A percentile compares a stretch with the other conserved stretches of the same genome.
These are phyloP conservation scores for Lycia hirtaria DNA, from an alignment of 2,888 invertebrate species.

Conservation along the genomic window DNA sequence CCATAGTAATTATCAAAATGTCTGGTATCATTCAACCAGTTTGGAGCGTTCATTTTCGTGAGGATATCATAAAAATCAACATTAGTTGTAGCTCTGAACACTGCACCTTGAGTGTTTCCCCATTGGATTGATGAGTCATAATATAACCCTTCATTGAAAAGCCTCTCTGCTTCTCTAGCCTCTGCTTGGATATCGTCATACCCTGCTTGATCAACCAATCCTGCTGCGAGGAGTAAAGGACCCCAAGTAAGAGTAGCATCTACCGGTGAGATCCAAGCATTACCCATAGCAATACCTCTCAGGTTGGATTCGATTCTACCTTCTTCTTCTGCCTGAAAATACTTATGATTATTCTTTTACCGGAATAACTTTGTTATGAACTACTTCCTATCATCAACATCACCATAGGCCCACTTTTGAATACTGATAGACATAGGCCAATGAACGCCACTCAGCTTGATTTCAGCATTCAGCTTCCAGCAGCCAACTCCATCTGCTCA, in stretches of 20 bases:
- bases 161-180: slow-evolving; percentile 84
- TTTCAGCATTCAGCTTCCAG: too few relatives aligned
- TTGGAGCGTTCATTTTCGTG: slow-evolving; percentile 67
- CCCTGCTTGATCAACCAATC: slow-evolving; percentile 89
- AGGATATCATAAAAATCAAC: slow-evolving; percentile 95
- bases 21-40: slow-evolving; percentile 49
- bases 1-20: slow-evolving; percentile 39
- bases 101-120: slow-evolving; percentile 87
- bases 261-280: slow-evolving; percentile 95
- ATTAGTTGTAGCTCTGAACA: slow-evolving; percentile 85
- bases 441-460: too few relatives aligned
- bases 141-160: slow-evolving; percentile 86
- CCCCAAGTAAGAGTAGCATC: slow-evolving; percentile 95
- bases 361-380: too few relatives aligned
- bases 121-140: slow-evolving; percentile 87
- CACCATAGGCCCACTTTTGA: too few relatives aligned
- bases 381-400: too few relatives aligned
- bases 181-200: slow-evolving; percentile 83
- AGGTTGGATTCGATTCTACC: slow-evolving; percentile 89
- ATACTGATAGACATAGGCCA: too few relatives aligned
- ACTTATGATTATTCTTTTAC: background rate
- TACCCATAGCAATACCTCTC: slow-evolving; percentile 92
- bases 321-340: slow-evolving; percentile 85
- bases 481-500: too few relatives aligned
- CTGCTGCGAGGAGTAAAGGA: slow-evolving; percentile 90